Evolutionary conservation across 2,888 invertebrate species (phyloP), one percentile per base, ranked within the genome.

Genomic region (Euplagia quadripunctaria): DNA sequence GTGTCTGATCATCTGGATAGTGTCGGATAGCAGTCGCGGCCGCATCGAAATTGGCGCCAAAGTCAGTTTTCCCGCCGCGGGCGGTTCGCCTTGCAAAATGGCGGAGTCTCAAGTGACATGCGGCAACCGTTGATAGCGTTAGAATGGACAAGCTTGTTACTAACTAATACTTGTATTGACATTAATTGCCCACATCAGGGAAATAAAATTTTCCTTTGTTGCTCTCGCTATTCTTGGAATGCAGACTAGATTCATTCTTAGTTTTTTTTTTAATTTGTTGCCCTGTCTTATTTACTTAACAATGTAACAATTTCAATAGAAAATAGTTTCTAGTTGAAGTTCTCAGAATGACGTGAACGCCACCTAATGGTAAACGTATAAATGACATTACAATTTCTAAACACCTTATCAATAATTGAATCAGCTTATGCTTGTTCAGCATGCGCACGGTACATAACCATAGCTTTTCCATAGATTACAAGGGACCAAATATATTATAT

Each of bases 11-110:
- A 82, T 88, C 85, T 81, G 83, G 86, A 88, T 86, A 86, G 84
- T 90, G 91, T 86, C 87, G 90, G 81, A 76, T 92, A 84, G 87
- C 88, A 83, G 87, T 88, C 88, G 85, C 86, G 80, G 89, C 80
- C 88, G 90, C 90, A 89, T 92, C 91, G 91, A 94, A 94, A 94
- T 94, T 93, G 94, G 94, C 95, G 94, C 94, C 94, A 93, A 94
- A 94, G 94, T 94, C 91, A 92, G 94, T 94, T 94, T 94, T 93
- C 94, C 93, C 94, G 94, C 92, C 90, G 90, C 93, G 90, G 92
- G 93, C 92, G 90, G 94, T 92, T 94, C 92, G 94, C 94, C 94
- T 95, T 95, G 94, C 94, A 94, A 94, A 91, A 94, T 94, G 94
- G 94, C 94, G 91, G 90, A 88, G 92, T 89, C 91, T 94, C 94